phyloP scores from a whole-genome alignment of 1,140 invertebrate genomes.

The Polypedilum vanderplanki region DNA sequence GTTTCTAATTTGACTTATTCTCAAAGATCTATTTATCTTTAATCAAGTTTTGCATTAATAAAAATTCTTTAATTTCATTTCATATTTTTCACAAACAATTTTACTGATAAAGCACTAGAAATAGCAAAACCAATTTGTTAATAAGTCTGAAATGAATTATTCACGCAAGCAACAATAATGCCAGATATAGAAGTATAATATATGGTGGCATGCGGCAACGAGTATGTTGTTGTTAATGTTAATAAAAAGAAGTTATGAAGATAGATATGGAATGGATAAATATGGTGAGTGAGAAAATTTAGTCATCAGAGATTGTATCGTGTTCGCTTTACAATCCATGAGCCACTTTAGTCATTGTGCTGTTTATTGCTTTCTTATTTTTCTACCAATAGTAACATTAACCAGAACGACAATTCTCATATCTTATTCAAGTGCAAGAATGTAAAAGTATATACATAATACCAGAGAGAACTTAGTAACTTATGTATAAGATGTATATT shows the following conservation, averaged over 20 bases:
- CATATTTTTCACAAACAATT: background rate
- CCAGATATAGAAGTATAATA: background rate
- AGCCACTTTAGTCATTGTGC: background rate
- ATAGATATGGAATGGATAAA: background rate
- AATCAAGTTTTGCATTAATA: background rate
- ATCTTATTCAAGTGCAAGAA: slow-evolving; percentile 18
- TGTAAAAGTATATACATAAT: background rate
- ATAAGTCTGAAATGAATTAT: slow-evolving; percentile 26
- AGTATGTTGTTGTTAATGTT: background rate
- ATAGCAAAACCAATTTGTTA: slow-evolving; percentile 22
- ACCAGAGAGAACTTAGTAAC: background rate
- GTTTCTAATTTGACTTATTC: no score
- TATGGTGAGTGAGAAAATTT: slow-evolving; percentile 1
- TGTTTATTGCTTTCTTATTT: slow-evolving; percentile 5
- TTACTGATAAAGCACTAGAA: slow-evolving; percentile 1
- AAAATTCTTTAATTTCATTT: background rate
- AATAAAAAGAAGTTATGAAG: background rate
- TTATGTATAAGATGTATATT: background rate
- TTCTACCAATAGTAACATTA: slow-evolving; percentile 5
- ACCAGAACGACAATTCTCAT: slow-evolving; percentile 2
- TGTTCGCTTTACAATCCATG: background rate
- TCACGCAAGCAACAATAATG: slow-evolving; percentile 6
- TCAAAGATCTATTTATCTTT: no score
- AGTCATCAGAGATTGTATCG: background rate
- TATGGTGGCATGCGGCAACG: background rate